phyloP scores from a whole-genome alignment of 1,140 invertebrate species.

The Melipona quadrifasciata region DNA sequence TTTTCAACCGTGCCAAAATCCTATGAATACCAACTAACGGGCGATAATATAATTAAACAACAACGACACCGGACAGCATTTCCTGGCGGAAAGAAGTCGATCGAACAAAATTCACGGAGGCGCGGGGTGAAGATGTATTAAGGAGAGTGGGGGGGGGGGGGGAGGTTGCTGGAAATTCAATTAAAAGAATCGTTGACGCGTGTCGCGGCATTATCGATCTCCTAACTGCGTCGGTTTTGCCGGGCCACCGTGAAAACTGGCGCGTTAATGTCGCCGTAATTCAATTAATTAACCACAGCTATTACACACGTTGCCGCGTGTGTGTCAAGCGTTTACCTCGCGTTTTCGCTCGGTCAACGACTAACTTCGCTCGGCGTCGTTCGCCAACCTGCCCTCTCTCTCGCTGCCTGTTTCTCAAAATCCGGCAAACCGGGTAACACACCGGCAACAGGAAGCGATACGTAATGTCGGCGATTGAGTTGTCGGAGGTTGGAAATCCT shows the following conservation, averaged over 20 bases:
- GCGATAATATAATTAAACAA: not conserved
- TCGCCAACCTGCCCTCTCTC: not conserved
- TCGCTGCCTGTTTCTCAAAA: not conserved
- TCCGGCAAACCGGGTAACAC: too few species aligned
- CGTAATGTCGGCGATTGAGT: too few species aligned
- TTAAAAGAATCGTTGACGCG: constrained; percentile 39
- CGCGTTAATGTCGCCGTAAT: constrained; percentile 41
- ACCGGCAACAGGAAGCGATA: too few species aligned
- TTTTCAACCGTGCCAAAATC: not conserved
- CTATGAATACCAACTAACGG: not conserved
- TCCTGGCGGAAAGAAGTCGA: not conserved
- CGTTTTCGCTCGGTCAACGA: not conserved
- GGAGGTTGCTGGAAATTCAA: not conserved
- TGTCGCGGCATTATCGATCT: constrained; percentile 41
- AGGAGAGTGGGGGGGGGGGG: too few species aligned
- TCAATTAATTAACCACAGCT: constrained; percentile 46
- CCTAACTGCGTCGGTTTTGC: constrained; percentile 7
- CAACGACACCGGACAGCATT: not conserved
- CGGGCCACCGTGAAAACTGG: constrained; percentile 20
- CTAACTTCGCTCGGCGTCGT: not conserved
- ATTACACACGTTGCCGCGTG: constrained; percentile 29
- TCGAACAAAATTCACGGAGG: not conserved
- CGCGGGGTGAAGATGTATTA: too few species aligned
- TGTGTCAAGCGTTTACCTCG: constrained; percentile 35
- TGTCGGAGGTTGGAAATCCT: not conserved